These are phyloP conservation scores for Amphiduros pacificus DNA, from an alignment of 2,888 invertebrate genomes.

Conservation along the genomic window DNA sequence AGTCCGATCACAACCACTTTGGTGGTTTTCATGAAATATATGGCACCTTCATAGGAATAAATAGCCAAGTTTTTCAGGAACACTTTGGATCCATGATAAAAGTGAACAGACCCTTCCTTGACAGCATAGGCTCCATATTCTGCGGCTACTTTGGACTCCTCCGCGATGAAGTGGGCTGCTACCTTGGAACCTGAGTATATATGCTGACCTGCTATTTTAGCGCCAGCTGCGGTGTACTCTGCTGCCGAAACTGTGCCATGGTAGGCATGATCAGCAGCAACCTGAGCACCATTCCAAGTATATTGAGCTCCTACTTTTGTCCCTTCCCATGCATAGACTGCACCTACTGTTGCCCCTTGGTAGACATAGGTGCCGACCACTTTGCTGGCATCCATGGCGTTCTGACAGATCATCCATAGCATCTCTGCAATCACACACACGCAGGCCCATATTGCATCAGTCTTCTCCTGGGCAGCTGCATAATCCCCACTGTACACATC, in stretches of 20 bases:
- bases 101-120: constrained; percentile 20
- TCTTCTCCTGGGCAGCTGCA: constrained; percentile 17
- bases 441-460: constrained; percentile 15
- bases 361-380: constrained; percentile 2
- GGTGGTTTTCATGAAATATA: constrained; percentile 1
- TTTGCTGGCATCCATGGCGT: background rate
- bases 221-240: constrained; percentile 6
- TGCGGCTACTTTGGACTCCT: constrained; percentile 18
- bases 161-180: constrained; percentile 9
- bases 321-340: constrained; percentile 10
- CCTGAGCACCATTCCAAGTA: constrained; percentile 4
- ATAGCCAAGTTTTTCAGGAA: constrained; percentile 2
- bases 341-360: constrained; percentile 3
- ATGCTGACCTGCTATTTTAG: constrained; percentile 7
- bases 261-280: constrained; percentile 7
- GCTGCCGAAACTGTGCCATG: background rate
- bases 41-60: background rate
- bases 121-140: constrained; percentile 24
- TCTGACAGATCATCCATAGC: background rate
- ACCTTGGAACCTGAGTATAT: background rate
- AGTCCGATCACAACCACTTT: constrained; percentile 8
- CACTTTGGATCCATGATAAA: constrained; percentile 9
- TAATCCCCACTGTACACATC: constrained; percentile 28
- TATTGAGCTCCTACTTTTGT: constrained; percentile 5
- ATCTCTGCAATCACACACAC: background rate